A percentile compares a stretch with the other conserved stretches of the same genome.
phyloP scores from a whole-genome alignment of 1,140 invertebrate genomes.

The Semibalanus balanoides region DNA sequence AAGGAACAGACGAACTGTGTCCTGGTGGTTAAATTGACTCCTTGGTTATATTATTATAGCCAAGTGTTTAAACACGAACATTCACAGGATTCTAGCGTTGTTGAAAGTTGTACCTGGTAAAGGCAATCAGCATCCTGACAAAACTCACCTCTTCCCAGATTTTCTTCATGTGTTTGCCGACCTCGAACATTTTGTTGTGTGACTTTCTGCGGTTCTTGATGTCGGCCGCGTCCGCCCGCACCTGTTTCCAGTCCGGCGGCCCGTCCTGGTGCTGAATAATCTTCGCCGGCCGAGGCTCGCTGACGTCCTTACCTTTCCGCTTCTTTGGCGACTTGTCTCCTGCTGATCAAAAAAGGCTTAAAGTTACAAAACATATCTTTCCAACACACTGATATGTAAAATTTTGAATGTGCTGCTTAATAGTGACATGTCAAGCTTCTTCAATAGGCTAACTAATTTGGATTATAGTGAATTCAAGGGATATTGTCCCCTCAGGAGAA shows the following conservation, averaged over 20 bases:
- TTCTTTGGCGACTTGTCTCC: background rate
- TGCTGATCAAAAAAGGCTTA: too few species aligned
- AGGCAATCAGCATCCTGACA: background rate
- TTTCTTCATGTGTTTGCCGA: conserved; percentile 54
- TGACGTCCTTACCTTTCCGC: background rate
- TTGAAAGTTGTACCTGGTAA: background rate
- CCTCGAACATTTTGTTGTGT: conserved; percentile 33
- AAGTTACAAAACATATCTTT: too few species aligned
- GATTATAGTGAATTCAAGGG: too few species aligned
- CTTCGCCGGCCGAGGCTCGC: background rate
- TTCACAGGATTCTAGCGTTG: background rate
- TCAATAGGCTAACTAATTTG: too few species aligned
- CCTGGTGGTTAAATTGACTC: too few species aligned
- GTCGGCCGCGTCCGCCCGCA: background rate
- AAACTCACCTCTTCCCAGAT: conserved; percentile 48
- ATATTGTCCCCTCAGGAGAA: too few species aligned
- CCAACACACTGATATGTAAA: too few species aligned
- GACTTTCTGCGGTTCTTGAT: background rate
- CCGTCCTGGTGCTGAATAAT: conserved; percentile 3
- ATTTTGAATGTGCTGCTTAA: too few species aligned
- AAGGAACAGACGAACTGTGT: background rate
- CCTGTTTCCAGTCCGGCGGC: background rate
- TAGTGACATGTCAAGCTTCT: too few species aligned
- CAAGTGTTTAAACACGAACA: background rate
- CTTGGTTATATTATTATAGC: background rate